Evolutionary conservation across 2,113 vertebrate species (phyloP).

Genomic region (Crotalus horridus): DNA sequence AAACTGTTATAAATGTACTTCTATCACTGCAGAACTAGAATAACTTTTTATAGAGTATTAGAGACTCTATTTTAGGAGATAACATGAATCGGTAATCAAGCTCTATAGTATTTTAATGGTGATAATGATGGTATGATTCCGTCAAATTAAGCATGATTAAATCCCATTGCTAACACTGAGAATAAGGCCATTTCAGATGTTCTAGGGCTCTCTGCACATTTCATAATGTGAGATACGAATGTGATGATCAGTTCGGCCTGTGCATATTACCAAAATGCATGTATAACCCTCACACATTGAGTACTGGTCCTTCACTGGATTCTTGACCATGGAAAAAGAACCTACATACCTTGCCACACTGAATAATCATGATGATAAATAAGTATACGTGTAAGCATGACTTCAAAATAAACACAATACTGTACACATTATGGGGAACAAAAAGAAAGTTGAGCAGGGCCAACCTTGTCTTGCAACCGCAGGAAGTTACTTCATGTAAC

Average conservation of each 20-base stretch:
- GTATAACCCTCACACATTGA: not conserved
- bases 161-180: not conserved
- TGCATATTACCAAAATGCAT: not conserved
- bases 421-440: not conserved
- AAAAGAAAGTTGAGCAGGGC: not conserved
- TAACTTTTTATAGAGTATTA: not conserved
- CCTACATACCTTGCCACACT: not conserved
- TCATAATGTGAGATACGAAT: not conserved
- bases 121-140: not conserved
- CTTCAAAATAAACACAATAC: slow-evolving; percentile 21
- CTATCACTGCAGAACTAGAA: not conserved
- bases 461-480: not conserved
- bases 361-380: slow-evolving; percentile 22
- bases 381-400: not conserved
- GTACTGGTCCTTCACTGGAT: not conserved
- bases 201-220: not conserved
- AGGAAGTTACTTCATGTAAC: not conserved
- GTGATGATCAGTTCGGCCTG: not conserved
- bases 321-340: not conserved
- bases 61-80: not conserved
- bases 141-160: not conserved
- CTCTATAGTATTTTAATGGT: not conserved
- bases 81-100: not conserved
- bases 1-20: not conserved
- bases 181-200: not conserved